Base-by-base conservation (phyloP, 2,113 vertebrate genomes). In the Halichoeres trimaculatus region DNA sequence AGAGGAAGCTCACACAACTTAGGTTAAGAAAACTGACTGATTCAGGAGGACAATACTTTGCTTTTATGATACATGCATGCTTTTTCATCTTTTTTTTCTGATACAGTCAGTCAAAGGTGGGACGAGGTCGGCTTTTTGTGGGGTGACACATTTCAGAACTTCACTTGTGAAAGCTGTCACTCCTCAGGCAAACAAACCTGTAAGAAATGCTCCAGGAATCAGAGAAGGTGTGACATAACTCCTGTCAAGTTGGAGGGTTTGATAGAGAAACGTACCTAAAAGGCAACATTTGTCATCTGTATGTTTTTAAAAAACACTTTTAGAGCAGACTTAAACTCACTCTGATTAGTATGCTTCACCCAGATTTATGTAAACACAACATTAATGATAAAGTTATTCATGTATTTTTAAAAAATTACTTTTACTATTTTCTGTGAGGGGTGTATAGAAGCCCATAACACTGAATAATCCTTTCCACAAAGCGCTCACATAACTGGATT, bases 401-500 rank as follows among this genome's bases (percentile, higher is more conserved):
- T 24, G 9, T 61, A 74, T 40, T 57, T 50, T 50, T 84, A 36
- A 56, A 34, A 61, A 70, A 30, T 30, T 2, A 62, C 41, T 30
- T 67, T 65, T 36, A 10, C 64, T 30, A 22, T 48, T 50, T 66
- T 70, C 35, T 26, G 65, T 52, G 45, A 58, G 36, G 16, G 41
- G 56, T 1, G 19, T 34, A 50, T 30, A 43, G 51, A 68, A 24
- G 47, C 11, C 6, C 24, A 61, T 69, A 74, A 61, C 50, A 70
- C 22, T 20, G 30, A 76, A 48, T 69, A 85, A 82, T 81, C 68
- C 73, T 58, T 57, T 52, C 38, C 71, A 64, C 74, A 85, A 22
- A 60, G 58, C 61, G 70, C 60, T 68, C 1, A 26, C 63, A 66
- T 81, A 81, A 85, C 67, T 36, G 57, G 73, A 88, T 85, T 82